A percentile compares a stretch with the other conserved stretches of the same genome.
phyloP scores from a whole-genome alignment of 2,113 vertebrate genomes.

The Cairina moschata region DNA sequence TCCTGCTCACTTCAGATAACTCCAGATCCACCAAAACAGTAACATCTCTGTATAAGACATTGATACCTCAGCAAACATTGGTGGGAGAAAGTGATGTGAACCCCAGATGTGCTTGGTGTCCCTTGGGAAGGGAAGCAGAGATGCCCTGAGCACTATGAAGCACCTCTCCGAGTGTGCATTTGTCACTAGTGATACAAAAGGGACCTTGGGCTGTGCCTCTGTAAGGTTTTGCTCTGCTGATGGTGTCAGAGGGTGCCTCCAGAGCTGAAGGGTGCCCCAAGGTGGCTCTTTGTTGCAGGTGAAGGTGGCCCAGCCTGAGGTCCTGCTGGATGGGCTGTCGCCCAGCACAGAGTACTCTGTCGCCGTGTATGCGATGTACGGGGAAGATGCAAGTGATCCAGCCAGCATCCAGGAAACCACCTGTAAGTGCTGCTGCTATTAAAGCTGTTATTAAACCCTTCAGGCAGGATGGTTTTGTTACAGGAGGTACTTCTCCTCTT shows the following conservation, averaged over 20 bases:
- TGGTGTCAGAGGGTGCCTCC: no score
- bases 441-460: not conserved
- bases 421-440: conserved; percentile 71
- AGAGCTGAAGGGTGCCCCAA: not conserved
- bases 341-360: conserved; percentile 86
- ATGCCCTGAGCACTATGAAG: not conserved
- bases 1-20: rapidly evolving
- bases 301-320: conserved; percentile 81
- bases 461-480: not conserved
- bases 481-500: not conserved
- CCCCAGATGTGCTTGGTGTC: rapidly evolving
- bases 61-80: not conserved
- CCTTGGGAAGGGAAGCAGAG: not conserved
- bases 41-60: not conserved
- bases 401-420: conserved; percentile 85
- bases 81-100: not conserved
- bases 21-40: not conserved
- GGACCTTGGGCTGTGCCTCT: not conserved
- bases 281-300: conserved; percentile 73
- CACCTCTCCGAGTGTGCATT: not conserved
- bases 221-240: not conserved
- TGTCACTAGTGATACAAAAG: not conserved
- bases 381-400: conserved; percentile 89
- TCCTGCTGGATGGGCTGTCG: conserved; percentile 80
- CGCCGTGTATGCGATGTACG: conserved; percentile 85